A percentile compares a stretch with the other conserved stretches of the same genome.
Evolutionary conservation across 2,113 vertebrate genomes (phyloP).

Genomic region (Catharus fuscescens): DNA sequence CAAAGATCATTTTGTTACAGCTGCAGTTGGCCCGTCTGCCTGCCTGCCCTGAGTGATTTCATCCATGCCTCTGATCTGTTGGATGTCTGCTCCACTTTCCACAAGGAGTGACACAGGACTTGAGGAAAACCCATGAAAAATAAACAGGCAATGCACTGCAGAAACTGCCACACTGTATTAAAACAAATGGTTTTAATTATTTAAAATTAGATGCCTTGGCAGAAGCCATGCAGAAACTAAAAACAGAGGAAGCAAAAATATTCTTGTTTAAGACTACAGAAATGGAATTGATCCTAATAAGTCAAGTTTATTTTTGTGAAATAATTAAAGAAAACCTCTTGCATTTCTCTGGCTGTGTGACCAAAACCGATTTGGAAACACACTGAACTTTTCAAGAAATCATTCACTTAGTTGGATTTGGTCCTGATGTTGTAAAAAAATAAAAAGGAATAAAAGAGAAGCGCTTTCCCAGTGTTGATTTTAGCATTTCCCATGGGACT

Average conservation of each 20-base stretch:
- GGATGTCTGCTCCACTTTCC: constrained; percentile 11
- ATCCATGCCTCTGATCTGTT: constrained; percentile 50
- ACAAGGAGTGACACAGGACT: neutral
- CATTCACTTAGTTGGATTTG: constrained; percentile 32
- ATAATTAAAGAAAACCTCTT: constrained; percentile 40
- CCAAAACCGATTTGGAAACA: constrained; percentile 40
- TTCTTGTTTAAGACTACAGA: constrained; percentile 61
- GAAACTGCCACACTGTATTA: constrained; percentile 19
- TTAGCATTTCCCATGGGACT: neutral
- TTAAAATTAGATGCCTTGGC: constrained; percentile 37
- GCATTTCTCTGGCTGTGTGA: constrained; percentile 33
- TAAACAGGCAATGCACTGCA: constrained; percentile 20
- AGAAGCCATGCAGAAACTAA: neutral
- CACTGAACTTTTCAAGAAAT: constrained; percentile 25
- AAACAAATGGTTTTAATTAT: constrained; percentile 62
- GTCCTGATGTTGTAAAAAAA: neutral
- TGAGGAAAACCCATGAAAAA: neutral
- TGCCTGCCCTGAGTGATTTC: constrained; percentile 30
- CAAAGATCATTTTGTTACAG: constrained; percentile 40
- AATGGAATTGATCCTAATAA: constrained; percentile 37
- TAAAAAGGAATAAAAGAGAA: neutral
- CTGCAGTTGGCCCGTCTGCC: constrained; percentile 46
- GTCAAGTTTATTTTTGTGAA: constrained; percentile 49
- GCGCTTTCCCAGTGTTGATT: neutral
- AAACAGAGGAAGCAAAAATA: constrained; percentile 21